Evolutionary conservation across 2,888 invertebrate species (phyloP).

Genomic region (Temnothorax rugatulus): DNA sequence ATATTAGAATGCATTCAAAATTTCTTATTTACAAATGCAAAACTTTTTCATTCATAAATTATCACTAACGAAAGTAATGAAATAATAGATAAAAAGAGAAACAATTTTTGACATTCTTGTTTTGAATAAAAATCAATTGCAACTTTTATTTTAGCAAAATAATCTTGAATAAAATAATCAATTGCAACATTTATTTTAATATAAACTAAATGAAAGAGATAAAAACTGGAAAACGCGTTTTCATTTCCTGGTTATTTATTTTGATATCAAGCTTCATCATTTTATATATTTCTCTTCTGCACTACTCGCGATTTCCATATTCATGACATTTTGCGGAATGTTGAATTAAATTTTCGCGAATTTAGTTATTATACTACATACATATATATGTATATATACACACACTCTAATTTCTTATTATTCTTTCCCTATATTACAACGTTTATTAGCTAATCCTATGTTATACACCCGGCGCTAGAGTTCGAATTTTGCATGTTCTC

Average conservation of each 20-base stretch:
- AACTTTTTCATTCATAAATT: neutral
- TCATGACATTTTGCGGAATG: constrained; percentile 17
- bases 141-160: neutral
- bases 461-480: neutral
- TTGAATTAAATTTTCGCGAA: neutral
- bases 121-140: neutral
- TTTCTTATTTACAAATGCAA: neutral
- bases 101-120: neutral
- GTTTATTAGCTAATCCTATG: constrained; percentile 4
- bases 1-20: neutral
- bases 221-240: neutral
- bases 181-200: neutral
- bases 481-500: neutral
- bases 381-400: neutral
- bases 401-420: neutral
- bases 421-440: neutral
- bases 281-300: neutral
- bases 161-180: neutral
- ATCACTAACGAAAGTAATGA: neutral
- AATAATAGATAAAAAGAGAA: neutral
- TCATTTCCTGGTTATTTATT: neutral
- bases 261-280: constrained; percentile 16
- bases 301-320: neutral
- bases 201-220: constrained; percentile 14
- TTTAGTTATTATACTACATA: neutral